Evolutionary conservation across 2,888 invertebrate species (phyloP), one percentile per base, ranked within the genome.

Genomic region (Luffia ferchaultella): DNA sequence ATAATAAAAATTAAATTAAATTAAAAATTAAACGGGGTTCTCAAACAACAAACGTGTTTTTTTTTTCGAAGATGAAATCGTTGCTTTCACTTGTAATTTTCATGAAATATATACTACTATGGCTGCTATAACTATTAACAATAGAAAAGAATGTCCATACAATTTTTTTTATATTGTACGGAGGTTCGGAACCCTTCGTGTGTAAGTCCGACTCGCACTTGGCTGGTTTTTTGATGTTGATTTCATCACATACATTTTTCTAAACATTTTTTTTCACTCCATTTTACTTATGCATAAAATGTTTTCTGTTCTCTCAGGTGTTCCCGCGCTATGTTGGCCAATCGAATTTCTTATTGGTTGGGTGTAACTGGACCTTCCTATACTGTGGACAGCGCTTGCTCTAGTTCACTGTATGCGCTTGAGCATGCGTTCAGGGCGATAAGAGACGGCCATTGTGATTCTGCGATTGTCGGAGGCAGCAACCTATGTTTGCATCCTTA

Each of bases 301-400:
- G 12, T 30, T 30, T 30, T 30, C 30, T 30, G 12, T 30, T 30
- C 12, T 55, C 48, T 15, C 68, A 86, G 97, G 41, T 95, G 95
- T 73, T 93, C 94, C 59, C 89, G 96, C 54, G 94, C 95, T 2
- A 96, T 97, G 95, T 87, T 96, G 65, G 92, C 96, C 15, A 95
- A 96, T 74, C 88, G 96, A 49, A 87, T 98, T 55, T 96, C 96
- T 1, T 97, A 93, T 71, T 91, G 90, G 76, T 86, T 97, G 54
- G 96, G 96, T 19, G 85, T 95, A 16, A 91, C 91, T 60, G 96
- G 97, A 0, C 97, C 97, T 0, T 95, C 96, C 2, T 93, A 90
- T 76, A 87, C 92, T 1, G 85, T 95, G 9, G 97, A 98, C 74
- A 95, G 97, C 0, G 97, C 97, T 0, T 98, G 97, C 70, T 96